These are phyloP conservation scores for Lysandra bellargus DNA, from an alignment of 2,888 invertebrate genomes.

Conservation along the genomic window DNA sequence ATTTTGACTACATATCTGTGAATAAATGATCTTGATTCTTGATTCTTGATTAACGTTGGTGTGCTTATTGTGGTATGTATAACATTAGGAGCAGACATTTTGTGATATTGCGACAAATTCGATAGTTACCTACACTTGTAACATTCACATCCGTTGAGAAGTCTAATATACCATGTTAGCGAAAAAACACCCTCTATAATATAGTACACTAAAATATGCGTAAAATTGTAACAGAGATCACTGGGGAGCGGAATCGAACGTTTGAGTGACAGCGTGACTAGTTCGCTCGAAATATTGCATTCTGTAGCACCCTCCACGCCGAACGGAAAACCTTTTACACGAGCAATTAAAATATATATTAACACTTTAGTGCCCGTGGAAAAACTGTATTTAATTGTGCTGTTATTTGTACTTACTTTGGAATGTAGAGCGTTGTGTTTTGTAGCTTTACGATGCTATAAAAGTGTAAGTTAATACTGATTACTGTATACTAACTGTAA, in stretches of 20 bases:
- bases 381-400: constrained; percentile 13
- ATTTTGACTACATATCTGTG: too few relatives aligned
- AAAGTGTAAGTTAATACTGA: too few relatives aligned
- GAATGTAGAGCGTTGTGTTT: neutral
- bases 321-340: constrained; percentile 26
- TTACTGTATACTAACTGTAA: too few relatives aligned
- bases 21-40: too few relatives aligned
- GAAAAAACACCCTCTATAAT: neutral
- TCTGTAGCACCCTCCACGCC: constrained; percentile 39
- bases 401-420: neutral
- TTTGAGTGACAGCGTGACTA: constrained; percentile 61
- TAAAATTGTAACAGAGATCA: constrained; percentile 61
- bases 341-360: constrained; percentile 34
- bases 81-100: too few relatives aligned
- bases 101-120: too few relatives aligned
- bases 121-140: too few relatives aligned
- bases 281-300: constrained; percentile 58
- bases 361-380: constrained; percentile 21
- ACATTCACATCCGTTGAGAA: too few relatives aligned
- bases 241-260: constrained; percentile 49
- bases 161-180: neutral
- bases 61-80: too few relatives aligned
- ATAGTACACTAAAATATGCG: constrained; percentile 31
- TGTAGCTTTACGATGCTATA: neutral
- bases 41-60: too few relatives aligned